phyloP scores from a whole-genome alignment of 2,797 vertebrate genomes.

The Manis crassicaudata region DNA sequence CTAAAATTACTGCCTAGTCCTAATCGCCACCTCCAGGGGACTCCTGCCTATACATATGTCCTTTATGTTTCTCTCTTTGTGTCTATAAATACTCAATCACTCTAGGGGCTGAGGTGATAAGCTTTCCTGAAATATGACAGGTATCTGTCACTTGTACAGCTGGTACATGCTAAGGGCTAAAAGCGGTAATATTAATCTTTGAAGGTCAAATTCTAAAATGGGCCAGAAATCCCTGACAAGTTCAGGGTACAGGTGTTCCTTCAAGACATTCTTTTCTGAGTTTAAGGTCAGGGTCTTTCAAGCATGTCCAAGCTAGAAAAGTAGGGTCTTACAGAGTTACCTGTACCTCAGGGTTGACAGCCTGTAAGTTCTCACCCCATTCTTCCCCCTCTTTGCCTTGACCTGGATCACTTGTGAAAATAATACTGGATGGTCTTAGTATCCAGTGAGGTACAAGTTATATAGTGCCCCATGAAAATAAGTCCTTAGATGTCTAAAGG shows the following conservation, averaged over 20 bases:
- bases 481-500: not conserved
- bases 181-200: slow-evolving; percentile 9
- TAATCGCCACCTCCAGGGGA: slow-evolving; percentile 80
- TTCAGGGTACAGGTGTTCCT: not conserved
- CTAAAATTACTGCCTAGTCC: slow-evolving; percentile 88
- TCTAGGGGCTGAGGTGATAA: slow-evolving; percentile 71
- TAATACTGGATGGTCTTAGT: slow-evolving; percentile 9
- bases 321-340: not conserved
- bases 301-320: not conserved
- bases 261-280: not conserved
- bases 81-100: slow-evolving; percentile 86
- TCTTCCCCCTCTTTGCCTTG: not conserved
- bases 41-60: slow-evolving; percentile 78
- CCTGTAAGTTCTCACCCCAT: accelerated
- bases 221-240: not conserved
- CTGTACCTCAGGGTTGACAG: not conserved
- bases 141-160: slow-evolving; percentile 58
- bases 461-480: accelerated
- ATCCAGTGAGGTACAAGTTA: not conserved
- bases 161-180: not conserved
- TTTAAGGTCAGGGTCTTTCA: not conserved
- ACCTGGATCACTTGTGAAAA: not conserved
- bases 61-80: slow-evolving; percentile 83
- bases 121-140: slow-evolving; percentile 65
- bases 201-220: slow-evolving; percentile 56